These are phyloP conservation scores for Vultur gryphus DNA, from an alignment of 2,797 vertebrate species.

Conservation along the genomic window DNA sequence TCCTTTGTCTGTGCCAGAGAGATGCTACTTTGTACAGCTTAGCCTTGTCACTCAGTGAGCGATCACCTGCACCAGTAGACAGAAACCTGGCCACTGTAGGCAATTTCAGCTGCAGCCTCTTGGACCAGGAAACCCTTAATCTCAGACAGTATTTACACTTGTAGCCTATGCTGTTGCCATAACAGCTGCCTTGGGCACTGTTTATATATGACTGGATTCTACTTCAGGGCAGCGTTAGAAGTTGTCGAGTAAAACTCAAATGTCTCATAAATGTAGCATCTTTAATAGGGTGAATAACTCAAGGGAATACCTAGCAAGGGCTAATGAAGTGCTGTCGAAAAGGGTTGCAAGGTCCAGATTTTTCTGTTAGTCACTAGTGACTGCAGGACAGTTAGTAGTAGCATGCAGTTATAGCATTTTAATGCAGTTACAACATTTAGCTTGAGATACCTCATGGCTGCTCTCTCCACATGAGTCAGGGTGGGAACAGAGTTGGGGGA, in stretches of 20 bases:
- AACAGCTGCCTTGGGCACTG: not conserved
- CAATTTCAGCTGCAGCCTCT: not conserved
- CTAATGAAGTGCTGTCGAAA: not conserved
- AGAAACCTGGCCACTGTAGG: not conserved
- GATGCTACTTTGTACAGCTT: not conserved
- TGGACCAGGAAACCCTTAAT: not conserved
- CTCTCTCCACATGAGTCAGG: not conserved
- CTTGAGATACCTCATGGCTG: fast-evolving
- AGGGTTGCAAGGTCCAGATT: not conserved
- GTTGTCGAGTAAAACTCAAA: not conserved
- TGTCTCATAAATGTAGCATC: not conserved
- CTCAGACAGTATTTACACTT: not conserved
- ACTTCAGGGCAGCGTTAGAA: not conserved
- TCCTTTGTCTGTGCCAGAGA: not conserved
- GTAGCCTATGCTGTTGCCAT: not conserved
- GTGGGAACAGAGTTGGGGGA: not conserved
- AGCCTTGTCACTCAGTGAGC: not conserved
- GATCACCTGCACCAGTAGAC: not conserved
- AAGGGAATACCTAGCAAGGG: not conserved
- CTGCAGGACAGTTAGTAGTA: not conserved
- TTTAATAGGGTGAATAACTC: not conserved
- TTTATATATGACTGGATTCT: not conserved
- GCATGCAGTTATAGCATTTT: not conserved
- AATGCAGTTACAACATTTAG: not conserved
- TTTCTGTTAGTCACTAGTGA: not conserved